These are phyloP conservation scores for Pantherophis guttatus DNA, from an alignment of 2,113 vertebrate genomes.

Conservation along the genomic window DNA sequence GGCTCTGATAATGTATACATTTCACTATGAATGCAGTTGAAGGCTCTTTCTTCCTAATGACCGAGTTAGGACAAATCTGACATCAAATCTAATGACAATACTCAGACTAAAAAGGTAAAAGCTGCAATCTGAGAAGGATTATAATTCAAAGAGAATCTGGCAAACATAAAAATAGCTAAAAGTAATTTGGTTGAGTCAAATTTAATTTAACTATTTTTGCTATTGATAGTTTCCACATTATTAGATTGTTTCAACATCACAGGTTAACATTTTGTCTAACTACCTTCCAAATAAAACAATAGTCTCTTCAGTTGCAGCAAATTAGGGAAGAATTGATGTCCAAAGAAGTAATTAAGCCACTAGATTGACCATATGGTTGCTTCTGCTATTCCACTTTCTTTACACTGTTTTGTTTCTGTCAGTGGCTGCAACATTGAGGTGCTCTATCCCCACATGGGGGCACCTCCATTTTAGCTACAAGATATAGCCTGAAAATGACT, in stretches of 20 bases:
- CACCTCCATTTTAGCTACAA: background rate
- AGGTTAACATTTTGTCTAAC: background rate
- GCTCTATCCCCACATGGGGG: background rate
- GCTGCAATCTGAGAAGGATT: too few species aligned
- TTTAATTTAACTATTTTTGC: background rate
- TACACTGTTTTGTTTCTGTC: background rate
- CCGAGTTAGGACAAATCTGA: too few species aligned
- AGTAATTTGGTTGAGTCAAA: background rate
- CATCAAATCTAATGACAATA: background rate
- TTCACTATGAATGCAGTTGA: too few species aligned
- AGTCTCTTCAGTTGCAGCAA: background rate
- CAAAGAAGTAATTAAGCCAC: background rate
- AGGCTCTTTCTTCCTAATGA: too few species aligned
- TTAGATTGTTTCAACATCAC: background rate
- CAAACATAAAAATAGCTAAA: background rate
- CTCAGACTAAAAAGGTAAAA: background rate
- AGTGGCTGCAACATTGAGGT: background rate
- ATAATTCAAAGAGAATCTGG: background rate
- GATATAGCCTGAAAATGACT: too few species aligned
- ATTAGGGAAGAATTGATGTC: background rate
- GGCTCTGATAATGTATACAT: too few species aligned
- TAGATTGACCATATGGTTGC: background rate
- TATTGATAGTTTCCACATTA: background rate
- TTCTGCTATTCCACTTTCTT: background rate
- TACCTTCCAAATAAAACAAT: background rate